Base-by-base conservation (phyloP, 2,888 invertebrate genomes). In the Zootermopsis nevadensis region DNA sequence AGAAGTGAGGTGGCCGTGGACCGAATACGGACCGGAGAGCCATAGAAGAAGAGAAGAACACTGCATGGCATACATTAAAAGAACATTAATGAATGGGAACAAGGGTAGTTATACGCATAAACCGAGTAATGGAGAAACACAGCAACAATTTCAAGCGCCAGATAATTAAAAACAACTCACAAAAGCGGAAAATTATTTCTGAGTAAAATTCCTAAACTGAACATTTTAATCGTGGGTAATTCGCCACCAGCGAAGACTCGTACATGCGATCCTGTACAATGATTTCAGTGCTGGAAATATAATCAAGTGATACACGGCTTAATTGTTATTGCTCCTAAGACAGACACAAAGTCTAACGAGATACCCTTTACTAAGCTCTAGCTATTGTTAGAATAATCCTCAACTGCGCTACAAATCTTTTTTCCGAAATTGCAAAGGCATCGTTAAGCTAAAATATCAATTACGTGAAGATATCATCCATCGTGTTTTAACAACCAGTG, bases 211-310 rank as follows among this genome's bases (percentile, higher is more conserved):
- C 22, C 55, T 24, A 10, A 55, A 55, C 55, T n/a, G 1, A 15
- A 55, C n/a, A 55, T 55, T 55, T 55, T 55, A 55, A 55, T 55
- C 55, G 24, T 55, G 55, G n/a, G 55, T 55, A 55, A 55, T 55
- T 55, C 55, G 55, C 10, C 4, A 22, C n/a, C 55, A 55, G 55
- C 55, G 55, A 19, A 55, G 55, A 15, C 55, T 55, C 55, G 12
- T 19, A 55, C 55, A 55, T 19, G 55, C 55, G 55, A 55, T 55
- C 24, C 55, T 24, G 55, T 15, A 55, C 6, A 55, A 15, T 55
- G 55, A 55, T 55, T 55, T 15, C 55, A 55, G 55, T 55, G 22
- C 60, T 60, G 6, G n/a, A 0, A 60, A 60, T n/a, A 60, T 27
- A 60, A 60, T 15, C 10, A 60, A 60, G 48, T 19, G 19, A 1